These are phyloP conservation scores for Eupithecia inturbata DNA, from an alignment of 2,888 invertebrate genomes.

Conservation along the genomic window DNA sequence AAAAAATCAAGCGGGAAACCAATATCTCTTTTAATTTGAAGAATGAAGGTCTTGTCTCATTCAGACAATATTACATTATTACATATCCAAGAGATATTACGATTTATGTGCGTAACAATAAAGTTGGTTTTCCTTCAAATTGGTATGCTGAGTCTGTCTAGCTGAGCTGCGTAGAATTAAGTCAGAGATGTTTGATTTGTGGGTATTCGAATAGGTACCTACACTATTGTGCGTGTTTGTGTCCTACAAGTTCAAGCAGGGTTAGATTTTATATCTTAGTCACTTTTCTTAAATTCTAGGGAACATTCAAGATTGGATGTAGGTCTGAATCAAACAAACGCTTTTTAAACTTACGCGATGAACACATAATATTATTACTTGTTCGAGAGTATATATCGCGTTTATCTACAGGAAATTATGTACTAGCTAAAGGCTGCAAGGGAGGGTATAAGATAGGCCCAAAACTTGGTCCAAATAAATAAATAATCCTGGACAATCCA, in stretches of 20 bases:
- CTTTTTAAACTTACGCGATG: too few species aligned
- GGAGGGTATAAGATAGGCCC: too few species aligned
- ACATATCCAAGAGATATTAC: conserved; percentile 11
- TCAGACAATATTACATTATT: conserved; percentile 19
- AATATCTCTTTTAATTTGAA: background rate
- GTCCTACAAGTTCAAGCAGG: conserved; percentile 24
- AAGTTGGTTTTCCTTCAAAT: conserved; percentile 16
- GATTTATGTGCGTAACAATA: conserved; percentile 14
- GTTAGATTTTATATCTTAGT: background rate
- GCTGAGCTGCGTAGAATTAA: too few species aligned
- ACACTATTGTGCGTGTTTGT: conserved; percentile 2
- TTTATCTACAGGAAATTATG: too few species aligned
- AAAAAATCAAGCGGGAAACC: background rate
- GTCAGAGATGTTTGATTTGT: conserved; percentile 36
- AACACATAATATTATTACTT: too few species aligned
- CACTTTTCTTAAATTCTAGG: background rate
- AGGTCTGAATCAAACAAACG: too few species aligned
- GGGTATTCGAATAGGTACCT: conserved; percentile 1
- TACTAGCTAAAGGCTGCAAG: too few species aligned
- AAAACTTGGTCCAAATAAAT: too few species aligned
- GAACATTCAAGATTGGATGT: too few species aligned
- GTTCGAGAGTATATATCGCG: too few species aligned
- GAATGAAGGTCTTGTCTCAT: conserved; percentile 13
- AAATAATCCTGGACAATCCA: too few species aligned
- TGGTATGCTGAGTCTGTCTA: conserved; percentile 22